phyloP scores from a whole-genome alignment of 2,797 vertebrate genomes.

The Pterois miles region DNA sequence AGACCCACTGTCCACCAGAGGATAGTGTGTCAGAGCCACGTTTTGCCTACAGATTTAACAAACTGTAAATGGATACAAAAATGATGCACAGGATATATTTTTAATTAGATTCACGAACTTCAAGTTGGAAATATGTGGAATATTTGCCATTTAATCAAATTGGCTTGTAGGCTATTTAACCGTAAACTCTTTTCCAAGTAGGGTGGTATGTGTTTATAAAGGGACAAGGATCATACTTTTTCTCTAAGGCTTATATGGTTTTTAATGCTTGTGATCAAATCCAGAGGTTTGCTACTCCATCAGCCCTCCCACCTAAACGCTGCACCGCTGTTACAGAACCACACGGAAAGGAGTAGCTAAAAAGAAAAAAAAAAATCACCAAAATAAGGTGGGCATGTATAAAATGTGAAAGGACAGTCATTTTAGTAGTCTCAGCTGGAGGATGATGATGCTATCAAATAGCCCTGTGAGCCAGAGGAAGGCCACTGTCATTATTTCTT shows the following conservation, averaged over 20 bases:
- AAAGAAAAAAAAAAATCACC: not conserved
- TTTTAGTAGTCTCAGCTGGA: not conserved
- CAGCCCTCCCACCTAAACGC: not conserved
- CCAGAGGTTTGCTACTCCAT: not conserved
- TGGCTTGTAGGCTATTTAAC: not conserved
- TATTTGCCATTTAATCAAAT: not conserved
- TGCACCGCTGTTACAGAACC: not conserved
- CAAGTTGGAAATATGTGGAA: not conserved
- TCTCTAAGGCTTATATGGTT: not conserved
- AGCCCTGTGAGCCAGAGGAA: constrained; percentile 1
- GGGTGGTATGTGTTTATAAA: not conserved
- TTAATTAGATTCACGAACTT: not conserved
- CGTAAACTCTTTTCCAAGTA: not conserved
- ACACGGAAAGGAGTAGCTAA: not conserved
- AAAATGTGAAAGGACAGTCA: not conserved
- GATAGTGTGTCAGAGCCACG: rapidly evolving
- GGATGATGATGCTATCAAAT: constrained; percentile 14
- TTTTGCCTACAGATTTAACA: not conserved
- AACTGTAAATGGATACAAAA: not conserved
- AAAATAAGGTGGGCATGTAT: not conserved
- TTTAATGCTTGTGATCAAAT: not conserved
- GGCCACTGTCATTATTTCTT: constrained; percentile 20
- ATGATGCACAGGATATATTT: not conserved
- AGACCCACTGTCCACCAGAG: no score
- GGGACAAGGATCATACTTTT: not conserved